Base-by-base conservation (phyloP, 2,888 invertebrate genomes). In the Trachelus tabidus region DNA sequence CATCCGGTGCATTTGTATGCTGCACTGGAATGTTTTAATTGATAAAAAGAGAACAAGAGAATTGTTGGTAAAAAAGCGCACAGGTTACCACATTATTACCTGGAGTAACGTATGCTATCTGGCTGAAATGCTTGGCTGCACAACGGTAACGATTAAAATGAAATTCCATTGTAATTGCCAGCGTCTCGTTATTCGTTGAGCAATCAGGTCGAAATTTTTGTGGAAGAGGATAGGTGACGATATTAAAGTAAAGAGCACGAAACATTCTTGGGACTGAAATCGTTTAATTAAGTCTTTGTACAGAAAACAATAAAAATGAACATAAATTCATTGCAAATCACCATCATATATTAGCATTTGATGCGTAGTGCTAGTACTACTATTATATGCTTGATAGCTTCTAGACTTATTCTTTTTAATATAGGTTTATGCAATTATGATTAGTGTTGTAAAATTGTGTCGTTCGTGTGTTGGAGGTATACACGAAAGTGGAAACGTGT, bases 281-380 rank as follows among this genome's bases (percentile, higher is more conserved):
- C 85, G 86, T 90, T 90, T 90, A 90, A 90, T 90, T 85, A 86
- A 87, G 85, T 89, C 87, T 89, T 89, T 90, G 87, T 90, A 90
- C 90, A 90, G 87, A 87, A 89, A 90, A 87, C 88, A 89, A 90
- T 89, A 89, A 86, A 87, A 90, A 89, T 87, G 84, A 89, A 90
- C 88, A 84, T 88, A 88, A 90, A 89, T 87, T 87, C 86, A 88
- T 87, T 88, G 88, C 88, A 88, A 90, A 89, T 89, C 86, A 90
- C 88, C 87, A 87, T 89, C 87, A 89, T 89, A 88, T 89, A 88
- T 89, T 88, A 89, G 87, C 88, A 89, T 89, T 88, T 89, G 86
- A 88, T 88, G 89, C 87, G 86, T 88, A 87, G 86, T 88, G 86
- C 86, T 89, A 88, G 85, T 86, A 86, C 87, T 88, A 90, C 86